Base-by-base conservation (phyloP, 2,888 invertebrate species). In the Sacculina carcini region DNA sequence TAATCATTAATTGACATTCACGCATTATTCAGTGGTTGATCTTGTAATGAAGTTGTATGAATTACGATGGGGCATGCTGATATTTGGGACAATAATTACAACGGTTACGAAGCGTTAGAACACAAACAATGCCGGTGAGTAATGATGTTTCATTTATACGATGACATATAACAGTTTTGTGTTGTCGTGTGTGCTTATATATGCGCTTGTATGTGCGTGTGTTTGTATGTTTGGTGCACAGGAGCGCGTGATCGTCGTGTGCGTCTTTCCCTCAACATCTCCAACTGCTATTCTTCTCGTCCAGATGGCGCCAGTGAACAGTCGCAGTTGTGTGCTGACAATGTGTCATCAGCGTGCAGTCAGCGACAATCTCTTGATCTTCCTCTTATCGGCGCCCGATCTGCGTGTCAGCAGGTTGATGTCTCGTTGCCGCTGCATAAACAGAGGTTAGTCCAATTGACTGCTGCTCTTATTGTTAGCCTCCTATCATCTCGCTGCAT, bases 301-400 rank as follows among this genome's bases (percentile, higher is more conserved):
- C 21, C 21, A 9, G 7, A 38, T 21, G 16, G 21, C 21, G 21
- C 38, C 21, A 21, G 21, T 38, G 6, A 21, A 21, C 38, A 38
- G 16, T 38, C 7, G 38, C 38, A 19, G 23, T 44, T 21, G 24
- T n/a, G 23, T 44, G 16, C 24, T 44, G 46, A 16, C 21, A 12
- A 44, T 44, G 16, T 38, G 16, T 38, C 16, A 6, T 38, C 16
- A 19, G 16, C 21, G 81, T 60, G 72, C 77, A 50, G 78, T 78
- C 61, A 69, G 71, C n/a, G n/a, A n/a, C n/a, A n/a, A n/a, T n/a
- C n/a, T n/a, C n/a, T n/a, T n/a, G n/a, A n/a, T n/a, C n/a, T n/a
- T n/a, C n/a, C n/a, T n/a, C n/a, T n/a, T n/a, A n/a, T n/a, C n/a
- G n/a, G n/a, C n/a, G n/a, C n/a, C n/a, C n/a, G n/a, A n/a, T n/a